phyloP scores from a whole-genome alignment of 2,888 invertebrate species.

The Aphodius sticticus region DNA sequence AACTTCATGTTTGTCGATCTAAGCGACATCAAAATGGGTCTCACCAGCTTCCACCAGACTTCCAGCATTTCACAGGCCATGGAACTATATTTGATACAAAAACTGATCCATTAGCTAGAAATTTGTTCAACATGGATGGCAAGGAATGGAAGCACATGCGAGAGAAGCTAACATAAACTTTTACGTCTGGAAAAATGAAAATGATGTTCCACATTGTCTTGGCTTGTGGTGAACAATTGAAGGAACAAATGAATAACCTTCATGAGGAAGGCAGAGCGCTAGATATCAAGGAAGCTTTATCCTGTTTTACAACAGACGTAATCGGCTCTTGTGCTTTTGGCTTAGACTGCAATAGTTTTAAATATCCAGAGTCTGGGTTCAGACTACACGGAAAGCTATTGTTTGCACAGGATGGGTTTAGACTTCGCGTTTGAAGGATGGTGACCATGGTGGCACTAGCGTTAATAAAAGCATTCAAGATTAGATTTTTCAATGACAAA shows the following conservation, averaged over 20 bases:
- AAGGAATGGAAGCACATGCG: constrained; percentile 9
- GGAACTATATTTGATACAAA: background rate
- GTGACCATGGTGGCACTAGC: background rate
- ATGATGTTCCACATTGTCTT: background rate
- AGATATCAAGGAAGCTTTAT: constrained; percentile 11
- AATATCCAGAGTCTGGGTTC: constrained; percentile 10
- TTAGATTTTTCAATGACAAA: background rate
- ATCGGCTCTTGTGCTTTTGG: background rate
- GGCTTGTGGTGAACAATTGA: background rate
- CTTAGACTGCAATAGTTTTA: background rate
- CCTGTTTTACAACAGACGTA: background rate
- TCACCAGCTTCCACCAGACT: background rate
- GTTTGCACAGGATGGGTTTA: background rate
- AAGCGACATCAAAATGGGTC: background rate
- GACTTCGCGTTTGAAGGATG: background rate
- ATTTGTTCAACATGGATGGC: background rate
- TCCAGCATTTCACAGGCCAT: background rate
- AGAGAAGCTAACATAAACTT: background rate
- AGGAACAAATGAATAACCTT: background rate
- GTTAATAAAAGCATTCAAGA: background rate
- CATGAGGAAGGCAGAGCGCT: background rate
- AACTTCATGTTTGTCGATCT: too few species aligned
- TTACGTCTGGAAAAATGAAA: too few species aligned
- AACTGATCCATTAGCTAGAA: background rate
- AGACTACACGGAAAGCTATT: background rate